Base-by-base conservation (phyloP, 1,140 invertebrate genomes). In the Panagrolaimus sp. region DNA sequence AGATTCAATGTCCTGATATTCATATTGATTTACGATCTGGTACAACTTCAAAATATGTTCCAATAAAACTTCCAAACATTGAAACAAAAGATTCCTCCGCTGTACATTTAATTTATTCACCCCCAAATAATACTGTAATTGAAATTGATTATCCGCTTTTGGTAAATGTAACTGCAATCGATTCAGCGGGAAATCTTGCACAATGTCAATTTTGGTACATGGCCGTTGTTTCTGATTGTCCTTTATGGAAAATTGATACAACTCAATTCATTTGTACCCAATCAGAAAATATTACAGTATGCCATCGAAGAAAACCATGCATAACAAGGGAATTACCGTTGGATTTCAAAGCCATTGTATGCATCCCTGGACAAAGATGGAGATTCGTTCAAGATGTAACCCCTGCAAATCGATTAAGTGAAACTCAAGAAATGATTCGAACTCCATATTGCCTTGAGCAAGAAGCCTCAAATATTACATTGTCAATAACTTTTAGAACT, bases 201-300 rank as follows among this genome's bases (percentile, higher is more conserved):
- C 69, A 71, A 5, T 71, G 70, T 26, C 69, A 72, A 66, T 71
- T 70, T 69, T 70, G 68, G 68, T 71, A 71, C 46, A 71, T 43
- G 43, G 66, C 69, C 7, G 44, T 24, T 4, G 58, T 52, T 1
- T 24, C 47, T 26, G 70, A 71, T 43, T 71, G 70, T 63, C 70
- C 70, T n/a, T 32, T 71, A 9, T 71, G 70, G 70, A 43, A 63
- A 24, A 63, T 71, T 28, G 69, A 71, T 24, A 43, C 21, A 15
- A 24, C 26, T 14, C 24, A 32, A 21, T 71, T 43, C 28, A n/a
- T 32, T 14, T 71, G 70, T 17, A 70, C 38, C 3, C 55, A 71
- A 71, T 26, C 28, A 43, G 38, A 47, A 17, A 68, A 43, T 66
- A 71, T 72, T 62, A 32, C 69, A 17, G 43, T 71, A 21, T 71